Evolutionary conservation across 2,888 invertebrate genomes (phyloP).

Genomic region (Apotomis capreana): DNA sequence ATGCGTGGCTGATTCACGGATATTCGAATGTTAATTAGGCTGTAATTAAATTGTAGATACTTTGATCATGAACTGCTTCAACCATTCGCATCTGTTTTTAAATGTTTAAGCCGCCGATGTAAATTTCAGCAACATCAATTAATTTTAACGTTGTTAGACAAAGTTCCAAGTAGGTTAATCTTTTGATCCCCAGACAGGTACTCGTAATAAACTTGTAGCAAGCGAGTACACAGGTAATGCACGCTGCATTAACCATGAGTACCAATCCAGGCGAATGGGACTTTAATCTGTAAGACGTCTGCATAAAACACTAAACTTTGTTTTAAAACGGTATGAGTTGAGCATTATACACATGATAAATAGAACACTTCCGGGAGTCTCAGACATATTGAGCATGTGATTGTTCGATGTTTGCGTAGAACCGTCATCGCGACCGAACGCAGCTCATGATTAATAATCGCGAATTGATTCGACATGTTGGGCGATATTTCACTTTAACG

Average conservation of each 20-base stretch:
- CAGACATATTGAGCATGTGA: no score
- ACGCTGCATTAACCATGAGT: conserved; percentile 35
- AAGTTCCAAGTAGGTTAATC: conserved; percentile 3
- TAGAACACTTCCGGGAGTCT: no score
- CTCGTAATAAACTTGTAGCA: conserved; percentile 7
- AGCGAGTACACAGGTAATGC: conserved; percentile 6
- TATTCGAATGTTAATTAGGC: neutral
- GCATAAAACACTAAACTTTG: conserved; percentile 6
- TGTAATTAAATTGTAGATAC: neutral
- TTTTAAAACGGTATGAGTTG: neutral
- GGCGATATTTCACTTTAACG: no score
- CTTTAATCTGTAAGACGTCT: conserved; percentile 21
- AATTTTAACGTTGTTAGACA: neutral
- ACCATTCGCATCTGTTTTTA: neutral
- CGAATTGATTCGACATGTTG: no score
- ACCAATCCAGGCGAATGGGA: conserved; percentile 28
- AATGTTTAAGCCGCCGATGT: neutral
- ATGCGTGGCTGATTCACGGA: neutral
- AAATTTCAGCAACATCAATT: neutral
- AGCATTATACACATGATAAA: neutral
- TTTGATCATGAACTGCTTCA: neutral
- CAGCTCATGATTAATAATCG: no score
- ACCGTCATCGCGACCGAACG: no score
- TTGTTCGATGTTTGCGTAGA: no score
- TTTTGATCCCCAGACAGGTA: conserved; percentile 29